Conservation (phyloP, 2,797 vertebrate genomes). For the Percopsis omiscomaycus region DNA sequence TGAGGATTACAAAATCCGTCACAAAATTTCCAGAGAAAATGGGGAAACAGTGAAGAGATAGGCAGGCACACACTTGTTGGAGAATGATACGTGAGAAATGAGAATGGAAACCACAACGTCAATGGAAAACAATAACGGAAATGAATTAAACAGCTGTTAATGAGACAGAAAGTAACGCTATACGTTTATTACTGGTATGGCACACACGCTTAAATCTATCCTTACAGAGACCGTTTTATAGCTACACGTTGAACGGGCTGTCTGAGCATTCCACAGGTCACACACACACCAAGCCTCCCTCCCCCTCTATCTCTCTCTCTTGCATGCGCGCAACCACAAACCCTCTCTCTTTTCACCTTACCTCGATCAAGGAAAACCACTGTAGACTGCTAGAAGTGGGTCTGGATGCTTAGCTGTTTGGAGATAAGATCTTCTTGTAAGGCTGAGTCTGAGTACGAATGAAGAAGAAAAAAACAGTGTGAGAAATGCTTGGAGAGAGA, state of each 20-base stretch:
- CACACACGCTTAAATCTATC: not conserved
- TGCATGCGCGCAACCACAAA: constrained; percentile 1
- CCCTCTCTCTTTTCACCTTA: constrained; percentile 46
- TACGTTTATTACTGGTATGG: too few species aligned
- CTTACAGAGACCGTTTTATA: not conserved
- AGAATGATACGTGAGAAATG: too few species aligned
- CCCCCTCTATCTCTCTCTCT: not conserved
- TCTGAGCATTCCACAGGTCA: constrained; percentile 44
- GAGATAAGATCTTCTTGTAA: constrained; percentile 20
- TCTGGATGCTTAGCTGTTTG: constrained; percentile 30
- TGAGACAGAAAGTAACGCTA: too few species aligned
- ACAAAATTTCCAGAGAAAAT: too few species aligned
- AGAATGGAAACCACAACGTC: too few species aligned
- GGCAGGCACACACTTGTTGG: too few species aligned
- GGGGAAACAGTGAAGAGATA: too few species aligned
- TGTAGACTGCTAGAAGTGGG: constrained; percentile 42
- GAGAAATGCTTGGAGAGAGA: constrained; percentile 58
- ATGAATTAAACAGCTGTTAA: too few species aligned
- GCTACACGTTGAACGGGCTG: not conserved
- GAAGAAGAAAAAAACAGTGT: constrained; percentile 39
- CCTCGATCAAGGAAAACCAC: constrained; percentile 41
- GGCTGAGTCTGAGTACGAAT: constrained; percentile 35
- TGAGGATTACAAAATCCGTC: too few species aligned
- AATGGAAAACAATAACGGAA: too few species aligned
- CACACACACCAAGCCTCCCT: not conserved